A percentile compares a stretch with the other conserved stretches of the same genome.
Evolutionary conservation across 2,797 vertebrate species (phyloP).

Genomic region (Glossophaga mutica): DNA sequence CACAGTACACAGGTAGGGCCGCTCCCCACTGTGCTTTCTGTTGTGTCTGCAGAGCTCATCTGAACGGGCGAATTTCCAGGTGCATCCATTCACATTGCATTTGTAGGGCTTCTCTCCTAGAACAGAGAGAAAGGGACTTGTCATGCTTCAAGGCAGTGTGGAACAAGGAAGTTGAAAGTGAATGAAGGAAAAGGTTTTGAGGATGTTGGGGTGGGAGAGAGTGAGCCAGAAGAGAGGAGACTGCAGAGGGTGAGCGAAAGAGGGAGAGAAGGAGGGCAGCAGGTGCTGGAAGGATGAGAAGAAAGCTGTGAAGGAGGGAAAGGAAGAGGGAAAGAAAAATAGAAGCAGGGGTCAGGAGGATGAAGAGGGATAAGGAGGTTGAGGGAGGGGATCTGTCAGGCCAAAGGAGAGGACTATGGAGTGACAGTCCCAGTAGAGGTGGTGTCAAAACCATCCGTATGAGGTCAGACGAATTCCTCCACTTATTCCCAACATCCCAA

Average conservation of each 20-base stretch:
- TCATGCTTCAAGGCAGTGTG: neutral
- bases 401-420: neutral
- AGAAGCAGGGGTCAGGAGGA: neutral
- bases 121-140: neutral
- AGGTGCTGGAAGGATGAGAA: neutral
- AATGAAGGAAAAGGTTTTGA: neutral
- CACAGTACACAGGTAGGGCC: slow-evolving; percentile 72
- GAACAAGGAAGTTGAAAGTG: too few species aligned
- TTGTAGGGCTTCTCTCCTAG: slow-evolving; percentile 51
- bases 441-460: neutral
- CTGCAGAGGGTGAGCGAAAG: neutral
- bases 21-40: slow-evolving; percentile 77
- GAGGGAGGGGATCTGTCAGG: neutral
- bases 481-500: neutral
- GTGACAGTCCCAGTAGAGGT: neutral
- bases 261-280: neutral
- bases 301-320: neutral
- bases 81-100: neutral
- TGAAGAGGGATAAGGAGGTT: neutral
- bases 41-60: slow-evolving; percentile 81
- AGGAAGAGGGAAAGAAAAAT: neutral
- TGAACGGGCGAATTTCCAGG: slow-evolving; percentile 71
- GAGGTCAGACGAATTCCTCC: neutral
- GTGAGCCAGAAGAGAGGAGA: neutral
- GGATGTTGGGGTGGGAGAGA: neutral